phyloP scores from a whole-genome alignment of 2,888 invertebrate species.

The Matsumyia berberina region DNA sequence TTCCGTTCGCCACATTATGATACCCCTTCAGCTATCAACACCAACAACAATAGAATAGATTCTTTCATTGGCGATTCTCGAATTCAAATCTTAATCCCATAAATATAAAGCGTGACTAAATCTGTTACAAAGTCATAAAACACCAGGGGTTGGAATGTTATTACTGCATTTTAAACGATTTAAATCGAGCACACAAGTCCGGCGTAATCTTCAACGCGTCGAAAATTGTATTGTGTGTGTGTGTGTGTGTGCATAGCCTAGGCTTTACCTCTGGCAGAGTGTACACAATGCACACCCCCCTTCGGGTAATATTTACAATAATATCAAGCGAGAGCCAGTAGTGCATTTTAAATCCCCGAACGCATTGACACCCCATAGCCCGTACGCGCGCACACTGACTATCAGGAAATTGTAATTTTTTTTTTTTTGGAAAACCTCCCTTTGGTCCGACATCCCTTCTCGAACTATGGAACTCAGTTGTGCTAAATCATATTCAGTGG shows the following conservation, averaged over 20 bases:
- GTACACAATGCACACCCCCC: slow-evolving; percentile 25
- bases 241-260: neutral
- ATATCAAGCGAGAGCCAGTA: slow-evolving; percentile 42
- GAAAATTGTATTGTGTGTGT: slow-evolving; percentile 55
- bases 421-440: slow-evolving; percentile 24
- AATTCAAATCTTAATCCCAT: slow-evolving; percentile 75
- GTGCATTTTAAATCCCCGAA: slow-evolving; percentile 69
- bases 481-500: slow-evolving; percentile 65
- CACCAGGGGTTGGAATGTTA: slow-evolving; percentile 77
- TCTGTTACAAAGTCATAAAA: slow-evolving; percentile 78
- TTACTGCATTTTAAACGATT: slow-evolving; percentile 78
- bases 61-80: slow-evolving; percentile 56
- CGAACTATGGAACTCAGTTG: slow-evolving; percentile 30
- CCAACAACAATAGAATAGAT: slow-evolving; percentile 54
- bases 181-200: slow-evolving; percentile 78
- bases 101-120: slow-evolving; percentile 77
- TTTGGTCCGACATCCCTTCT: slow-evolving; percentile 27
- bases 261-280: slow-evolving; percentile 24
- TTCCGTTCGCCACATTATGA: slow-evolving; percentile 29
- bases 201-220: slow-evolving; percentile 76
- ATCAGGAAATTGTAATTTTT: slow-evolving; percentile 40
- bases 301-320: slow-evolving; percentile 53
- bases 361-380: slow-evolving; percentile 73
- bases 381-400: slow-evolving; percentile 21
- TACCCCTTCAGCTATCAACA: slow-evolving; percentile 27